Evolutionary conservation across 1,140 invertebrate genomes (phyloP), one percentile per base, ranked within the genome.

Genomic region (Drosophila tani): DNA sequence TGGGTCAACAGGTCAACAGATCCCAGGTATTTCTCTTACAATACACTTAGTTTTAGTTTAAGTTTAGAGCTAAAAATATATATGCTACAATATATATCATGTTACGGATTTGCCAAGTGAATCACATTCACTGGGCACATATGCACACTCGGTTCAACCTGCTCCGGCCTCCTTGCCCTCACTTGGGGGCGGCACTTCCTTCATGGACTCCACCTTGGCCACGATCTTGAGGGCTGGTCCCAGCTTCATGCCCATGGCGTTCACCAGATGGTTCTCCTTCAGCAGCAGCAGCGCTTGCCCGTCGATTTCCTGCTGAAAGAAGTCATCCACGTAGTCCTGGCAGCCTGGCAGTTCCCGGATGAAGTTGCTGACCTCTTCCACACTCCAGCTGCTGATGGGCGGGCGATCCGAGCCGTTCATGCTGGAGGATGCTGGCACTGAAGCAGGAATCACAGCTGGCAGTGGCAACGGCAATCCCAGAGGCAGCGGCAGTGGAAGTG

Each of bases 191-290:
- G 64, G 59, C 19, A 67, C 79, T 74, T 93, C 91, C 53, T 93
- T 93, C 81, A 93, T 93, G 41, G 91, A 91, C 56, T 93, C 91
- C 19, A 93, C 87, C 51, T 93, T 92, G 19, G 97, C 96, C 77
- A 98, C 97, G 46, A 99, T 98, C 94, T 99, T 99, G 15, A 99
- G 93, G 1, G 98, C 98, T 0, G 98, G 98, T 2, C 98, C 98
- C 0, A 99, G 94, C 90, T 99, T 99, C 95, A 99, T 99, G 43
- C 96, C 96, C 95, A 99, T 98, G 5, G 97, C 97, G 40, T 96
- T 96, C 94, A 99, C 98, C 12, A 99, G 93, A 93, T 99, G 98
- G 88, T 99, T 98, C 70, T 98, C 98, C 92, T 98, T 98, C 24
- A 99, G 95, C 47, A 99, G 93, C 94, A 99, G 95, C 24, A 99